A percentile compares a stretch with the other conserved stretches of the same genome.
Conservation (phyloP, 2,797 vertebrate species). For the Holocentrus rufus region DNA sequence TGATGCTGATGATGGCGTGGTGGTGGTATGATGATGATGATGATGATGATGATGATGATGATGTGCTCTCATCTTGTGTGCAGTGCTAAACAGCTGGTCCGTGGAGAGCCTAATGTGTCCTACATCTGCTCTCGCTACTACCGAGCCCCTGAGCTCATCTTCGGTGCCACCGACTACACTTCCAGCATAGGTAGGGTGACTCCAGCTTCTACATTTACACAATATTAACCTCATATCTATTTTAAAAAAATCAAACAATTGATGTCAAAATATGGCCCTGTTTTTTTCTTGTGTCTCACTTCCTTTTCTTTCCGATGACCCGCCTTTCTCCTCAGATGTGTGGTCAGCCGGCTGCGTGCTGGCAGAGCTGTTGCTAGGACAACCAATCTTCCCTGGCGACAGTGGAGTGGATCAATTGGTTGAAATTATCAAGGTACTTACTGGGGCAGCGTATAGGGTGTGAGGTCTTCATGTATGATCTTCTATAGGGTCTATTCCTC, state of each 20-base stretch:
- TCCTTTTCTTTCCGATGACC: conserved; percentile 21
- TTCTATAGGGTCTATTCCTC: neutral
- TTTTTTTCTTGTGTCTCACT: conserved; percentile 1
- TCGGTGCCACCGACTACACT: conserved; percentile 99
- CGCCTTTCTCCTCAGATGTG: conserved; percentile 84
- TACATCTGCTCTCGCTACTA: conserved; percentile 99
- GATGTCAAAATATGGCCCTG: neutral
- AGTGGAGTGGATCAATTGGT: conserved; percentile 99
- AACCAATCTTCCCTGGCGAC: conserved; percentile 99
- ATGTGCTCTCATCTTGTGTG: conserved; percentile 45
- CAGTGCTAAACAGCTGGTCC: conserved; percentile 99
- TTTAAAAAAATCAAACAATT: neutral
- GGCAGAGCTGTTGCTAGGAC: conserved; percentile 98
- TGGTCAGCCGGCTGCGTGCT: conserved; percentile 99
- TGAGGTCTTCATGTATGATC: neutral
- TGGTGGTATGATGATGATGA: neutral
- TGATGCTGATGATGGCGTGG: neutral
- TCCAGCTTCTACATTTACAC: conserved; percentile 3
- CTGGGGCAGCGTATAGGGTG: neutral
- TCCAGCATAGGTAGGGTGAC: conserved; percentile 94
- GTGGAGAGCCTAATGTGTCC: conserved; percentile 98
- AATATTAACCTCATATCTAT: neutral
- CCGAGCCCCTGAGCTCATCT: conserved; percentile 98
- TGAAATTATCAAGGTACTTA: conserved; percentile 97
- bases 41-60: neutral